Evolutionary conservation across 2,113 vertebrate species (phyloP), one percentile per base, ranked within the genome.

Genomic region (Cololabis saira): DNA sequence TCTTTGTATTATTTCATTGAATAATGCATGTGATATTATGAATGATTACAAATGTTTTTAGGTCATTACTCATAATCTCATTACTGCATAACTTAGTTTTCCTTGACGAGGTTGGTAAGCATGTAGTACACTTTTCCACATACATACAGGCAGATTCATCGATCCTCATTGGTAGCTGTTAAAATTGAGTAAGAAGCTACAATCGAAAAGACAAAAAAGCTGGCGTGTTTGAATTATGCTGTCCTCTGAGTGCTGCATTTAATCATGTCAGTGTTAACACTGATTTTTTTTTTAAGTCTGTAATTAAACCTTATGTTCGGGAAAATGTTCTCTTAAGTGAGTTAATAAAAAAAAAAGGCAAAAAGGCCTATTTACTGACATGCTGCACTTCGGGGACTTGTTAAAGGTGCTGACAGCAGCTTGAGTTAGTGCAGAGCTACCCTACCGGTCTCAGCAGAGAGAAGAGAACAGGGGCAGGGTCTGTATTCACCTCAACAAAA

Each of bases 321-420:
- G 45, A 51, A 82, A 62, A 41, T 68, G 63, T 71, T 80, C 44
- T 72, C 45, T 49, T 70, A 78, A 67, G 37, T 61, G 58, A 72
- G 71, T 48, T 44, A 65, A 62, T 85, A 61, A 80, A 82, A 65
- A 62, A 84, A 61, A 80, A 82, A 83, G 66, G 67, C 10, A 12
- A 56, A 52, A 67, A 45, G 40, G 21, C 58, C 59, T 71, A 71
- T 81, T 86, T 69, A 78, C 72, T 64, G 50, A 60, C 33, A 12
- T 68, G 45, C 19, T 47, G 44, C 56, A 66, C 12, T 57, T 33
- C 61, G 61, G 80, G 69, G 71, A 79, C 71, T 71, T 79, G 72
- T 83, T 86, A 69, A 84, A 84, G 83, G 71, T 80, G 80, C 71
- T 85, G 89, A 85, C 71, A 81, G 81, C 48, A 59, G 62, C 60